phyloP scores from a whole-genome alignment of 2,888 invertebrate genomes.

The Liodrosophila aerea region DNA sequence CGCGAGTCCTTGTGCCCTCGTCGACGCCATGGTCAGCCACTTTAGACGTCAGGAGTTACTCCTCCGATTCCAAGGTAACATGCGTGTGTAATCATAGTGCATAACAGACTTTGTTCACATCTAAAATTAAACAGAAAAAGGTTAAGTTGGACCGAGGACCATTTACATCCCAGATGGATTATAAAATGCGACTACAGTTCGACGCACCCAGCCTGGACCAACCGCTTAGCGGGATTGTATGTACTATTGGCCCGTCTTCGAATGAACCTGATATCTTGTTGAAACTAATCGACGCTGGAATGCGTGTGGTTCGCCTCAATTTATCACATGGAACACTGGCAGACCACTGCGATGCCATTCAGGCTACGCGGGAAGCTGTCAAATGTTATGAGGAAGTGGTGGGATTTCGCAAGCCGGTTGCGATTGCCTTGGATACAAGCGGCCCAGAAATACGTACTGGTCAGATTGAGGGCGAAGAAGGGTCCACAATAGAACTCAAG shows the following conservation, averaged over 20 bases:
- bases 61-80: slow-evolving; percentile 3
- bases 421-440: slow-evolving; percentile 98
- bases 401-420: slow-evolving; percentile 90
- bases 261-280: slow-evolving; percentile 90
- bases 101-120: no score
- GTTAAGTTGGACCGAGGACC: slow-evolving; percentile 46
- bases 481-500: slow-evolving; percentile 90
- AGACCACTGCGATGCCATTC: slow-evolving; percentile 85
- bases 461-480: slow-evolving; percentile 89
- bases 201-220: slow-evolving; percentile 92
- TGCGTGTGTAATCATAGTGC: not conserved
- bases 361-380: slow-evolving; percentile 91
- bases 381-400: slow-evolving; percentile 86
- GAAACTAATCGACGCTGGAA: slow-evolving; percentile 96
- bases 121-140: not conserved
- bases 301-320: slow-evolving; percentile 97
- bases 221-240: slow-evolving; percentile 97
- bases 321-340: slow-evolving; percentile 98
- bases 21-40: slow-evolving; percentile 1
- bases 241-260: slow-evolving; percentile 96
- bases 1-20: slow-evolving; percentile 5
- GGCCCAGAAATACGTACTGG: slow-evolving; percentile 99
- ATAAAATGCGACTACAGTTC: slow-evolving; percentile 95
- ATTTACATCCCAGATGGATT: slow-evolving; percentile 89
- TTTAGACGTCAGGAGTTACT: slow-evolving; percentile 7